Base-by-base conservation (phyloP, 2,113 vertebrate genomes). In the Seriola dumerili region DNA sequence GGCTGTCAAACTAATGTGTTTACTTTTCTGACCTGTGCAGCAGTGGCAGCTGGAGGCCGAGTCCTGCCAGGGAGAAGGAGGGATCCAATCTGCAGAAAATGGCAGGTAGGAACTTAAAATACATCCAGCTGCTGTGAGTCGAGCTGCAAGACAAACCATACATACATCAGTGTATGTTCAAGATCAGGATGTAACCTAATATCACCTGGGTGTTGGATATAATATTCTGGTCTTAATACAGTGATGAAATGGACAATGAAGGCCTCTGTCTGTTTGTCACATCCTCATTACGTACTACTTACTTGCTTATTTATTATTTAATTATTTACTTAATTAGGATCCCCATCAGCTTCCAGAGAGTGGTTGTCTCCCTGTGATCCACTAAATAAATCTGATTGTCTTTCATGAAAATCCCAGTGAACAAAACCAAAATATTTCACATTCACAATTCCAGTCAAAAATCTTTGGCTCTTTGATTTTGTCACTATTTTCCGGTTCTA, bases 1-100 rank as follows among this genome's bases (percentile, higher is more conserved):
- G 50, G 61, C 38, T 46, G 57, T 73, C 13, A 25, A 19, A 54
- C 36, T 67, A 44, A 88, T 4, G 21, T 62, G n/a, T 83, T 77
- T 50, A 63, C 29, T 70, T 0, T 65, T 85, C 4, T 90, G 36
- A 40, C 25, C n/a, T 84, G 48, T 81, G 59, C 84, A 94, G 91
- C 44, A 17, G 48, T 40, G 65, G 87, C 57, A 78, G 52, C 59
- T 87, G 84, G 86, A 93, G 76, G 86, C 6, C 61, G 13, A 29
- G 63, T 25, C 17, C 86, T 13, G 66, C 50, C 81, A 86, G 77
- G 34, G 94, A 91, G 76, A 93, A 89, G 59, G 89, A 91, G 8
- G 76, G 42, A 23, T 92, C 92, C 69, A 96, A 96, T 81, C 87
- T 96, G 63, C 85, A 89, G 80, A 92, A 84, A 83, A 92, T 86